These are phyloP conservation scores for Diadumene lineata DNA, from an alignment of 92 coral and sea anemone species.

Conservation along the genomic window DNA sequence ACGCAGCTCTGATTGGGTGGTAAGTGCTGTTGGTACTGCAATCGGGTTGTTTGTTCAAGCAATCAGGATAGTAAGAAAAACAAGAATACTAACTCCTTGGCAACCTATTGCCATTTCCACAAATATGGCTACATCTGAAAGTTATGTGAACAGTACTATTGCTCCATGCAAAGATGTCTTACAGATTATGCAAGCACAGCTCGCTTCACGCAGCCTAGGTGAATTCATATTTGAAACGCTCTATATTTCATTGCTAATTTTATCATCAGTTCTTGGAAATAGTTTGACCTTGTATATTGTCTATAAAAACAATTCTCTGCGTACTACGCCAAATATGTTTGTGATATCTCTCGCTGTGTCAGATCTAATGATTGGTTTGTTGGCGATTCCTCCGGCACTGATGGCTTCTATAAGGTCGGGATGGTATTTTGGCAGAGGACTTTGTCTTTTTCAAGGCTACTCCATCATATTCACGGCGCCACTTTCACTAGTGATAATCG, in stretches of 20 bases:
- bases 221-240: neutral
- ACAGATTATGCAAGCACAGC: neutral
- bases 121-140: neutral
- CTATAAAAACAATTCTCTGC: neutral
- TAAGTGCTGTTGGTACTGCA: too few species aligned
- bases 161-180: neutral
- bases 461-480: neutral
- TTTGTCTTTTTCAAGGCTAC: conserved; percentile 8
- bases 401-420: neutral
- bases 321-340: conserved; percentile 19
- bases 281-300: conserved; percentile 4
- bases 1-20: too few species aligned
- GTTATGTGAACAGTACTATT: neutral
- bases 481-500: neutral
- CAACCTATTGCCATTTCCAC: too few species aligned
- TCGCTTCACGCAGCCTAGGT: neutral
- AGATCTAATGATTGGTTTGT: neutral
- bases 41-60: too few species aligned
- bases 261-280: conserved; percentile 12
- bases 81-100: too few species aligned
- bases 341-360: conserved; percentile 8
- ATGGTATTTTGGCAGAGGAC: neutral
- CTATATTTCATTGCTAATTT: neutral
- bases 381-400: neutral
- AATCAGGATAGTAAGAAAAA: too few species aligned